A percentile compares a stretch with the other conserved stretches of the same genome.
These are phyloP conservation scores for Clusia tigrina DNA, from an alignment of 2,888 invertebrate genomes.

Conservation along the genomic window DNA sequence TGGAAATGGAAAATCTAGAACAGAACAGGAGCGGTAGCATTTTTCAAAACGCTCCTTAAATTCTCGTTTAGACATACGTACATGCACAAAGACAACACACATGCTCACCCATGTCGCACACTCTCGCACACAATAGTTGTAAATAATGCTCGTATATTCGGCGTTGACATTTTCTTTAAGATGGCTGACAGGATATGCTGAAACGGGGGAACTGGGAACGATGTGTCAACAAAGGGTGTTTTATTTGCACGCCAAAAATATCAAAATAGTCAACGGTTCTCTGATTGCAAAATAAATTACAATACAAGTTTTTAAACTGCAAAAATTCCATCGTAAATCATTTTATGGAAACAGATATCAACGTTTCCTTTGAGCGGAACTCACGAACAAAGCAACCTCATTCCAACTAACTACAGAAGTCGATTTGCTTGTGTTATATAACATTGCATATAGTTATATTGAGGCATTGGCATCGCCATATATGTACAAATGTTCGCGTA, in stretches of 20 bases:
- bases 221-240: slow-evolving; percentile 32
- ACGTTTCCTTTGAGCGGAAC: too few relatives aligned
- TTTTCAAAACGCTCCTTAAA: not conserved
- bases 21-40: slow-evolving; percentile 40
- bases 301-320: slow-evolving; percentile 48
- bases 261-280: slow-evolving; percentile 41
- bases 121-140: slow-evolving; percentile 19
- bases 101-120: slow-evolving; percentile 17
- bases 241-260: slow-evolving; percentile 37
- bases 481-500: too few relatives aligned
- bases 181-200: slow-evolving; percentile 40
- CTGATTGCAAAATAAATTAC: slow-evolving; percentile 39
- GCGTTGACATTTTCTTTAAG: slow-evolving; percentile 39
- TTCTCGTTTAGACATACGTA: too few relatives aligned
- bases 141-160: slow-evolving; percentile 25
- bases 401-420: too few relatives aligned
- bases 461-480: too few relatives aligned
- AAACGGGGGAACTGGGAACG: not conserved
- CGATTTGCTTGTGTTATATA: too few relatives aligned
- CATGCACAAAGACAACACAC: too few relatives aligned
- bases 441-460: too few relatives aligned
- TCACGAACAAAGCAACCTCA: too few relatives aligned
- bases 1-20: slow-evolving; percentile 27
- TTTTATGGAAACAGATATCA: slow-evolving; percentile 15
- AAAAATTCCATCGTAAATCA: slow-evolving; percentile 44